Percentiles rank a stretch among this genome's conserved stretches.
phyloP scores from a whole-genome alignment of 2,113 vertebrate genomes.

The Myanophis thanlyinensis region DNA sequence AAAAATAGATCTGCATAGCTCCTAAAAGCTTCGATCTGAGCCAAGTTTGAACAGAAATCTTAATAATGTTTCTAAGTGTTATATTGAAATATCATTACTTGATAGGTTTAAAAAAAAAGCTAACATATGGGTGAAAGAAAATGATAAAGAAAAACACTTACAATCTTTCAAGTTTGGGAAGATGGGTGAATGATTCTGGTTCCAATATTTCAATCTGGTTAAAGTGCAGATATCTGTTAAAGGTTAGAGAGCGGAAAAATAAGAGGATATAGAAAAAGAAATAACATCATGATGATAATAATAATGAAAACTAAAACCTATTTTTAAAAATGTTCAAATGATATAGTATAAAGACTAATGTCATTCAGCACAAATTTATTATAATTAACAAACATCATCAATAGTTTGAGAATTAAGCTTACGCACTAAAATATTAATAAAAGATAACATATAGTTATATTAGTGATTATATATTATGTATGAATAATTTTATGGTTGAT shows the following conservation, averaged over 20 bases:
- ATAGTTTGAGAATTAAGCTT: neutral
- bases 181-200: slow-evolving; percentile 89
- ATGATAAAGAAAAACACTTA: slow-evolving; percentile 74
- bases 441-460: neutral
- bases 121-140: neutral
- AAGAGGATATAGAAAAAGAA: slow-evolving; percentile 22
- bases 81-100: neutral
- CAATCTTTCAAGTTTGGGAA: slow-evolving; percentile 97
- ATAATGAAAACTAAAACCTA: neutral
- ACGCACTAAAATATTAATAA: neutral
- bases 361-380: neutral
- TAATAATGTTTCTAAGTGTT: neutral
- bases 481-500: neutral
- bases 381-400: neutral
- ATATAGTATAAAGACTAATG: neutral
- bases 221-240: slow-evolving; percentile 94
- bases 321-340: neutral
- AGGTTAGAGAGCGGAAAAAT: slow-evolving; percentile 31
- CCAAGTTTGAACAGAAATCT: neutral
- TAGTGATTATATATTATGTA: neutral
- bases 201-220: slow-evolving; percentile 97
- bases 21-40: neutral
- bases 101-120: neutral
- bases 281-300: neutral
- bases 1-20: neutral